Base-by-base conservation (phyloP, 2,888 invertebrate species). In the Morpho deidamia region DNA sequence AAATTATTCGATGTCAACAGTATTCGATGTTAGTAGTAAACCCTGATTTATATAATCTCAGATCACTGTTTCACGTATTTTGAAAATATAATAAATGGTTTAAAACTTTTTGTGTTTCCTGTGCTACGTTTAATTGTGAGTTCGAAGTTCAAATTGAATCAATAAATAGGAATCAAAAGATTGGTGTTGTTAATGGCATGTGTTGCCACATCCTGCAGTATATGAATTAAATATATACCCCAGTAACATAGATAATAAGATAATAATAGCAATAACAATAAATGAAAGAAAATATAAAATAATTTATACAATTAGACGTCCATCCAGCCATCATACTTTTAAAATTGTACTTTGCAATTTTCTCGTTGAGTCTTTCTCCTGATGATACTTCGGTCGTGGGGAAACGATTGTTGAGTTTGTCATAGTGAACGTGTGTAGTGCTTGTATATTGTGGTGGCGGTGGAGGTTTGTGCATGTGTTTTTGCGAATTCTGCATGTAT, bases 101-200 rank as follows among this genome's bases (percentile, higher is more conserved):
- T 85, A 78, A 80, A 71, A 74, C 72, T 72, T 77, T 85, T 86
- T 89, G 83, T 88, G 86, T 86, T 88, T 78, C 79, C 83, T 83
- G 81, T 87, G 86, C 88, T 88, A 85, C 88, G 87, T 88, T 87
- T 88, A 81, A 88, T 85, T 88, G 88, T 88, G 87, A 88, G 87
- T 88, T 88, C 83, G 76, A 88, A 87, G 88, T 88, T 89, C 88
- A 89, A 88, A 88, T 87, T 88, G 87, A 88, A 87, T 89, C 86
- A 88, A 88, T 89, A 89, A 89, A 89, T 88, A 88, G 88, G 83
- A 76, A 86, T 81, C 74, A 77, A 81, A 82, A 83, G 74, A 86
- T 82, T 76, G 64, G 81, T 78, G 79, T 86, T 89, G 10, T 88
- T 78, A 86, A 68, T 84, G 70, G 82, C 73, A 40, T 50, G 11